Evolutionary conservation across 23 tunicate genomes (phyloP).

Genomic region (Diplosoma virens): DNA sequence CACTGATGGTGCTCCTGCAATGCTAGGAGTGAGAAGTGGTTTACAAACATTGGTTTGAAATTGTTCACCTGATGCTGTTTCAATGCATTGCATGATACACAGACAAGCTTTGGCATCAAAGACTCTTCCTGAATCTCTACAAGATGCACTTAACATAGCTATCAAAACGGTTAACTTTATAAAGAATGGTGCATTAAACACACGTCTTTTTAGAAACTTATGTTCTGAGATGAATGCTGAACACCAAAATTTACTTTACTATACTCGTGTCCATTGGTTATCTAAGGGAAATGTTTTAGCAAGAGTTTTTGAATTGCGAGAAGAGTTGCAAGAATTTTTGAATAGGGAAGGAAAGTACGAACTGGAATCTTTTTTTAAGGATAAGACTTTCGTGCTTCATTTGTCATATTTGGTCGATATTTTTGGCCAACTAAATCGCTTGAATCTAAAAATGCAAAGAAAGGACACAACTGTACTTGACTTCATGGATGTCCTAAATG

Average conservation of each 20-base stretch:
- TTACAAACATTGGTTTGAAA: conserved; percentile 31
- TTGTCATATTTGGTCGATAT: too few relatives aligned
- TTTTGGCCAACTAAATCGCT: too few relatives aligned
- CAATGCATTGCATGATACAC: conserved; percentile 54
- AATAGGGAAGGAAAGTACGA: too few relatives aligned
- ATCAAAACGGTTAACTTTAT: conserved; percentile 60
- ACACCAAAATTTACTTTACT: conserved; percentile 42
- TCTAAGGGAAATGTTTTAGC: conserved; percentile 34
- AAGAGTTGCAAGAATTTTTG: conserved; percentile 37
- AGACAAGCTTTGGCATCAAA: too few relatives aligned
- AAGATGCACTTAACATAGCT: conserved; percentile 38
- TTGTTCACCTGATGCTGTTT: conserved; percentile 25
- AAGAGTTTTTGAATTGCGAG: conserved; percentile 36
- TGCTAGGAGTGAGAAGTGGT: too few relatives aligned
- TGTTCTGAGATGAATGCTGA: too few relatives aligned
- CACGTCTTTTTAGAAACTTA: too few relatives aligned
- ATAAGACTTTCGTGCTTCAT: too few relatives aligned
- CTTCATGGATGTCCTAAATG: conserved; percentile 29
- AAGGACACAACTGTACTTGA: conserved; percentile 42
- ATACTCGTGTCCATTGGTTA: conserved; percentile 44
- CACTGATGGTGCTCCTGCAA: too few relatives aligned
- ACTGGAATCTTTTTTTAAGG: too few relatives aligned
- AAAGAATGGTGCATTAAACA: too few relatives aligned
- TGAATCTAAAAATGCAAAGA: conserved; percentile 49
- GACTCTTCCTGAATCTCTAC: too few relatives aligned